Conservation (phyloP, 1,140 invertebrate species). For the Acromyrmex heyeri region DNA sequence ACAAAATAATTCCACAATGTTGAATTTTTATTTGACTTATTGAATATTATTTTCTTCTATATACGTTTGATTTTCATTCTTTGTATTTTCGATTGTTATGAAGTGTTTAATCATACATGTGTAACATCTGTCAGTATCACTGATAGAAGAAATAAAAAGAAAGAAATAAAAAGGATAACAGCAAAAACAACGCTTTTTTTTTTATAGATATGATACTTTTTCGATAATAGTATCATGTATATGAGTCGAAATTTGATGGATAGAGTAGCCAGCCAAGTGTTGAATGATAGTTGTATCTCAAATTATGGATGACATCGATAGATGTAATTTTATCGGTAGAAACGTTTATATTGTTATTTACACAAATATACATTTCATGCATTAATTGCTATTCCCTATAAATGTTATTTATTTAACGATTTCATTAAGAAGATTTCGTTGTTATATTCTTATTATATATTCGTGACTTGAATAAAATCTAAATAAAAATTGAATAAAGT, state of each 20-base stretch:
- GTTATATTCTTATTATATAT: neutral
- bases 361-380: neutral
- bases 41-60: neutral
- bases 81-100: neutral
- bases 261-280: conserved; percentile 14
- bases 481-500: neutral
- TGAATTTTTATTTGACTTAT: neutral
- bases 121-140: neutral
- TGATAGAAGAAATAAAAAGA: conserved; percentile 8
- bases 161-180: conserved; percentile 12
- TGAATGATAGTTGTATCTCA: conserved; percentile 13
- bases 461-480: neutral
- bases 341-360: conserved; percentile 11
- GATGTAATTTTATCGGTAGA: neutral
- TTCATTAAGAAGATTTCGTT: neutral
- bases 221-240: neutral
- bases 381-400: neutral
- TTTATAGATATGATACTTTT: conserved; percentile 5
- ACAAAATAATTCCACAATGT: neutral
- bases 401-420: conserved; percentile 17
- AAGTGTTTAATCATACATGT: conserved; percentile 23
- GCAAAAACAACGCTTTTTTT: conserved; percentile 14
- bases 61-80: neutral
- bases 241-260: conserved; percentile 30
- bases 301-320: conserved; percentile 30